Evolutionary conservation across 2,797 vertebrate species (phyloP), one percentile per base, ranked within the genome.

Genomic region (Anguilla megastoma): DNA sequence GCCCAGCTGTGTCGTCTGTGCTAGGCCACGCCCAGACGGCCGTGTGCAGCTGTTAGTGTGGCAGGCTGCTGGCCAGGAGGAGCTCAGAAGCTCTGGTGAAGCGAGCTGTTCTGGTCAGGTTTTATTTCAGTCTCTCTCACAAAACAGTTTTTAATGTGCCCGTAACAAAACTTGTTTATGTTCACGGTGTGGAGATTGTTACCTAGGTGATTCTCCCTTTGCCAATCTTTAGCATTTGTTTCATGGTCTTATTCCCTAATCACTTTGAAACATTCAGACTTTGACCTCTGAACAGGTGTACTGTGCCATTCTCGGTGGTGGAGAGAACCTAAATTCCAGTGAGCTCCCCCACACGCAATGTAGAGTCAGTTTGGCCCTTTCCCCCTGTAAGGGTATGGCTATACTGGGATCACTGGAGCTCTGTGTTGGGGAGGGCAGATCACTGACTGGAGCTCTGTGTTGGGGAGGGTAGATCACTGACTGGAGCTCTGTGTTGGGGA

Each of bases 1-100:
- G 16, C 54, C 54, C 54, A 52, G 50, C 50, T 52, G 96, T 96
- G 95, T 87, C n/a, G 18, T 86, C 33, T 58, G 9, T 88, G 24
- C 85, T 3, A n/a, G n/a, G 18, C 54, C 76, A 74, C 58, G 60
- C 12, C 85, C 85, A 36, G 41, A 80, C 27, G 36, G 33, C 69
- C 54, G 14, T 82, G 74, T 30, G 36, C 79, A 18, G 58, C 66
- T 74, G 33, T 86, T 74, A 63, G 79, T 63, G 14, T 54, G 60
- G 36, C 86, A 48, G 58, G 16, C 58, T 63, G 58, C 16, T 52
- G 50, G 50, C 58, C 58, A 63, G 4, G 21, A 18, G 63, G 5
- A 6, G 63, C 2, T 66, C 24, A n/a, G 63, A 27, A 66, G 63
- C n/a, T 24, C 63, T 66, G 63, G 63, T n/a, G 63, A 66, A 66